Base-by-base conservation (phyloP, 1,140 invertebrate species). In the Tenebrio molitor region DNA sequence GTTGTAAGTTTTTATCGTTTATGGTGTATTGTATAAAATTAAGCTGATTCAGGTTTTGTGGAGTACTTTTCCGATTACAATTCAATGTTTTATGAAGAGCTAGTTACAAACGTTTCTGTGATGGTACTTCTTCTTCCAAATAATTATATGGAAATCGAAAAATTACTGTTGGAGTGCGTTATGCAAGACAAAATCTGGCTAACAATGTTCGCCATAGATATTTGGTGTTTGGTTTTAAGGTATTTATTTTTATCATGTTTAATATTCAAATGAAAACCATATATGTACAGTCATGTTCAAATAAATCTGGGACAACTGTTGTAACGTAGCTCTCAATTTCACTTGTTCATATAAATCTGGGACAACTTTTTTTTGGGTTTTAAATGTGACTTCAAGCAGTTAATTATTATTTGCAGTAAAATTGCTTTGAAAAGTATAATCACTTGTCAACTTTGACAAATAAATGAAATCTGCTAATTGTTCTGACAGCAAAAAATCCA, bases 211-310 rank as follows among this genome's bases (percentile, higher is more conserved):
- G 66, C 67, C 1, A 46, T 21, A 5, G 72, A 73, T 21, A 44
- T 69, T 21, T 73, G 72, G 72, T 36, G 36, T 25, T 44, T 64
- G 21, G 10, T 73, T 23, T 73, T 73, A 23, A 64, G 41, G 72
- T 73, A 46, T 69, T 17, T 1, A n/a, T 14, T 70, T 62, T 44
- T 17, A 53, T 10, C 17, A 4, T 33, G 29, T 33, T 33, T 33
- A n/a, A n/a, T n/a, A n/a, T n/a, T n/a, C n/a, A n/a, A n/a, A n/a
- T n/a, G n/a, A n/a, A n/a, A n/a, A n/a, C n/a, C n/a, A n/a, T n/a
- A n/a, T n/a, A n/a, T n/a, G n/a, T n/a, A n/a, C n/a, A n/a, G n/a
- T n/a, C n/a, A n/a, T n/a, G n/a, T n/a, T n/a, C n/a, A n/a, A n/a
- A n/a, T n/a, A n/a, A n/a, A n/a, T n/a, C n/a, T n/a, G n/a, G n/a